Percentiles rank a stretch among this genome's conserved stretches.
phyloP scores from a whole-genome alignment of 2,888 invertebrate species.

The Chymomyza amoena region DNA sequence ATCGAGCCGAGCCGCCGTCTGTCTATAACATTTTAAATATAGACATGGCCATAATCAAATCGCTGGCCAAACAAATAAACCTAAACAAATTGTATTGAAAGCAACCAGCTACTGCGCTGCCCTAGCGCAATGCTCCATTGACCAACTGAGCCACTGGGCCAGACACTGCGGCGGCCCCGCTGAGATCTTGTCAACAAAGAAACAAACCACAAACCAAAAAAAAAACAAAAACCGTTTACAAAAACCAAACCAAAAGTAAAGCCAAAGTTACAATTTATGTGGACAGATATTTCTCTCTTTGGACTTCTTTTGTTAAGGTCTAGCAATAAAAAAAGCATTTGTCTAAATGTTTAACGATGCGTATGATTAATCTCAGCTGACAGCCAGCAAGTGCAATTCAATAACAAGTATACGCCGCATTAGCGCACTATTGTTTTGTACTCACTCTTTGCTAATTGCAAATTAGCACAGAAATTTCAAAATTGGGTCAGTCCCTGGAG shows the following conservation, averaged over 20 bases:
- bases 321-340: background rate
- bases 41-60: conserved; percentile 29
- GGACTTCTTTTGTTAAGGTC: background rate
- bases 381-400: conserved; percentile 24
- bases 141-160: background rate
- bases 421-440: background rate
- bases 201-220: background rate
- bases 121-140: background rate
- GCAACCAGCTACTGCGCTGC: background rate
- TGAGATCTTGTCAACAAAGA: background rate
- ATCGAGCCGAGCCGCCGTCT: conserved; percentile 8
- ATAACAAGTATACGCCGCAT: conserved; percentile 6
- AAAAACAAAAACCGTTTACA: background rate
- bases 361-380: conserved; percentile 57
- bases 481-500: conserved; percentile 12
- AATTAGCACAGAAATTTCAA: conserved; percentile 52
- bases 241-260: too few species aligned
- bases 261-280: background rate
- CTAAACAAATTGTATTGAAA: background rate
- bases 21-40: background rate
- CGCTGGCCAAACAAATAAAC: background rate
- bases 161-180: background rate
- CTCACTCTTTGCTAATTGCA: conserved; percentile 48
- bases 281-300: background rate
- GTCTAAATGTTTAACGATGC: conserved; percentile 52